Evolutionary conservation across 30 jellyfish, hydroid and myxozoan species (phyloP).

Genomic region (Mastigias papua): DNA sequence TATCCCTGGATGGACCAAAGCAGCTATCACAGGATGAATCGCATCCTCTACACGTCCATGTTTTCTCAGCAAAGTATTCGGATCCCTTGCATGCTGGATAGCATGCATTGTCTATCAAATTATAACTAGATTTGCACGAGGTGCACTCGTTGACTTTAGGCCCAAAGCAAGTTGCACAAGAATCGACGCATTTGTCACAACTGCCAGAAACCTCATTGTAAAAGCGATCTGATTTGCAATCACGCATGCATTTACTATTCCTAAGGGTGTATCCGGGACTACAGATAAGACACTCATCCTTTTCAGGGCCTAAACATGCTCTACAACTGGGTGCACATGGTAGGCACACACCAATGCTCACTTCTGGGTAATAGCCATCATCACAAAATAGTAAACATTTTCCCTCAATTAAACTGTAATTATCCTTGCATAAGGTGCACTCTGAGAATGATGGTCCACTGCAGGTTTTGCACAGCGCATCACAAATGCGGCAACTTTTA

Average conservation of each 20-base stretch:
- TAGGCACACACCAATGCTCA: conserved; percentile 30
- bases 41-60: conserved; percentile 75
- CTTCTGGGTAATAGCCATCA: conserved; percentile 61
- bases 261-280: conserved; percentile 26
- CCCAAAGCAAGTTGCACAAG: conserved; percentile 84
- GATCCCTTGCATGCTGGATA: conserved; percentile 57
- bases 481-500: conserved; percentile 68
- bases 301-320: conserved; percentile 77
- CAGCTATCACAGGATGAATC: conserved; percentile 90
- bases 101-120: conserved; percentile 50
- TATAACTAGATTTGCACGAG: conserved; percentile 65
- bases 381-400: conserved; percentile 60
- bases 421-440: conserved; percentile 74
- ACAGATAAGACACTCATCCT: conserved; percentile 73
- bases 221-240: conserved; percentile 37
- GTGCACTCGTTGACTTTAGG: conserved; percentile 74
- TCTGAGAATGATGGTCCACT: conserved; percentile 37
- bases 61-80: conserved; percentile 47
- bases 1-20: conserved; percentile 75
- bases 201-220: conserved; percentile 52
- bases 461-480: conserved; percentile 75
- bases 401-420: conserved; percentile 49
- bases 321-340: conserved; percentile 76
- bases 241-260: conserved; percentile 41
- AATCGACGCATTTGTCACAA: conserved; percentile 71